Evolutionary conservation across 2,113 vertebrate species (phyloP).

Genomic region (Puntigrus tetrazona): DNA sequence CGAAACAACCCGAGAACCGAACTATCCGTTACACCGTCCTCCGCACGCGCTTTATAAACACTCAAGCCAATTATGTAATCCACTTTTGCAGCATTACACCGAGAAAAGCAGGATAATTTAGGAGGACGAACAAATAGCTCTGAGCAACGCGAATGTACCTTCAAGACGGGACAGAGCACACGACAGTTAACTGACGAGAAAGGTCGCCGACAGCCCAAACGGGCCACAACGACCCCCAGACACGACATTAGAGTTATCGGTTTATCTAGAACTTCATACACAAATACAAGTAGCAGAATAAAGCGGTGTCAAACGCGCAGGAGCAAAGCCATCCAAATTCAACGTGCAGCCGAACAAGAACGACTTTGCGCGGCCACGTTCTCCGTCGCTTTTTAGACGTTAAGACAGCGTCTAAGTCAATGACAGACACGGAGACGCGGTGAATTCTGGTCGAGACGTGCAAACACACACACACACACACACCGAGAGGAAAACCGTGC

Average conservation of each 20-base stretch:
- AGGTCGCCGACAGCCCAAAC: background rate
- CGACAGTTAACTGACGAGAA: no score
- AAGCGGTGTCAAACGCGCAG: background rate
- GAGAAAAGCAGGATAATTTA: background rate
- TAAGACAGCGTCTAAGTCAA: background rate
- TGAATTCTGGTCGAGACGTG: background rate
- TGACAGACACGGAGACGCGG: background rate
- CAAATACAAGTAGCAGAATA: background rate
- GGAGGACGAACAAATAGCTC: background rate
- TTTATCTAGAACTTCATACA: background rate
- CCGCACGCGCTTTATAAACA: background rate
- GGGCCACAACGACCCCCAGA: background rate
- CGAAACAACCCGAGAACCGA: background rate
- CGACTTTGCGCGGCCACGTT: background rate
- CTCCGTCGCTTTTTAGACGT: background rate
- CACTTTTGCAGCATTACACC: conserved; percentile 9
- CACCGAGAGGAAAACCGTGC: background rate
- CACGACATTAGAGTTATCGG: background rate
- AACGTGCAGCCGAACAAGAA: background rate
- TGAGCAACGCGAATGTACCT: background rate
- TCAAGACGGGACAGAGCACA: background rate
- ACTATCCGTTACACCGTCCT: background rate
- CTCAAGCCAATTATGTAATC: conserved; percentile 17
- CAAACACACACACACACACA: background rate
- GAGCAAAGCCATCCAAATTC: background rate